A percentile compares a stretch with the other conserved stretches of the same genome.
Conservation (phyloP, 2,888 invertebrate species). For the Machimus rusticus region DNA sequence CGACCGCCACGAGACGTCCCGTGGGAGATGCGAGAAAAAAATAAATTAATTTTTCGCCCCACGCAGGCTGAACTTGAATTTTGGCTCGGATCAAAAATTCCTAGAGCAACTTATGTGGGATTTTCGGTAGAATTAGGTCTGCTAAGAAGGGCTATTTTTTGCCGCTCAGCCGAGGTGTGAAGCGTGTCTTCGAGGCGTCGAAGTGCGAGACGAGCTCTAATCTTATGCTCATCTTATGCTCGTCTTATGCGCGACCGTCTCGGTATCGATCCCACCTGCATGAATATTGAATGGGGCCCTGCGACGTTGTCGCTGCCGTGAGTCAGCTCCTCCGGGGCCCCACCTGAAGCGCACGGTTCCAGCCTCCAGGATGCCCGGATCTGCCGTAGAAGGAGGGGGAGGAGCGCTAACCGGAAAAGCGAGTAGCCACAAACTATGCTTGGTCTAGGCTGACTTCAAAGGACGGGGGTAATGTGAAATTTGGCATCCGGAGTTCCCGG, state of each 20-base stretch:
- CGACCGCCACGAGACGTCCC: background rate
- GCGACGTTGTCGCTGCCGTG: background rate
- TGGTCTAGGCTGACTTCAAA: background rate
- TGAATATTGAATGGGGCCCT: background rate
- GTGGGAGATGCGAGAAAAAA: background rate
- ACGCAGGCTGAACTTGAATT: background rate
- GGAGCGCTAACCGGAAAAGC: background rate
- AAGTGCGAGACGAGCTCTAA: background rate
- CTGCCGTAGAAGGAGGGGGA: background rate
- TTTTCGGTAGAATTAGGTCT: background rate
- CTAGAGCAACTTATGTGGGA: background rate
- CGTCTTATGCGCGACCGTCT: background rate
- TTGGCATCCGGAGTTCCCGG: slow-evolving; percentile 12
- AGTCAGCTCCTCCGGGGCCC: background rate
- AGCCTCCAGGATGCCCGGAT: background rate
- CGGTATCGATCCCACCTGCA: background rate
- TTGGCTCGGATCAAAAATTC: background rate
- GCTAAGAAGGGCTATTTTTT: background rate
- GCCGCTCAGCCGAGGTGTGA: background rate
- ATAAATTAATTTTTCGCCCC: background rate
- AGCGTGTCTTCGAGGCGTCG: background rate
- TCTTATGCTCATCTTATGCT: background rate
- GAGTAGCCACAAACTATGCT: background rate
- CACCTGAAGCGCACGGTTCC: background rate
- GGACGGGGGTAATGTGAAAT: background rate